phyloP scores from a whole-genome alignment of 2,797 vertebrate species.

The Coreius guichenoti region DNA sequence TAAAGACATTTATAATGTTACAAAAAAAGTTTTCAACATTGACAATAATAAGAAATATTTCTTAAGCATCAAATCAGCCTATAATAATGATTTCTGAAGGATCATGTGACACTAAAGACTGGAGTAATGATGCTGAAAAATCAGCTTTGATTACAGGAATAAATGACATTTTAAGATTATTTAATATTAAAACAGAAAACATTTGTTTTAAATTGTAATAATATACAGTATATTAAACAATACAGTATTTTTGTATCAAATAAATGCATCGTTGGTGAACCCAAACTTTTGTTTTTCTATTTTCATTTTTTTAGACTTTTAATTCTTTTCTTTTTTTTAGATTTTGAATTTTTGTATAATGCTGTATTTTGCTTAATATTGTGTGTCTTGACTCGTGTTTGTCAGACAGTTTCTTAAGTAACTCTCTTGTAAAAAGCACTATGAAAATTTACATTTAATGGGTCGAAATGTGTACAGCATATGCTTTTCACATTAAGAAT shows the following conservation, averaged over 20 bases:
- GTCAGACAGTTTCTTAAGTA: not conserved
- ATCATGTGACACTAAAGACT: too few relatives aligned
- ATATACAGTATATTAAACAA: too few relatives aligned
- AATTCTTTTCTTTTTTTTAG: not conserved
- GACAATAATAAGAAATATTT: not conserved
- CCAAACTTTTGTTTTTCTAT: not conserved
- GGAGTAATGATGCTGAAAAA: not conserved
- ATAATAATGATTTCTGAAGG: not conserved
- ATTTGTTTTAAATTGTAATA: not conserved
- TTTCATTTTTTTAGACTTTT: not conserved
- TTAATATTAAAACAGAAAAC: not conserved
- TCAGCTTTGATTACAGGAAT: not conserved
- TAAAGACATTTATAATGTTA: too few relatives aligned
- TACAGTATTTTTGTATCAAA: not conserved
- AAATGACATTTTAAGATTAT: not conserved
- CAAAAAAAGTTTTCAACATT: not conserved
- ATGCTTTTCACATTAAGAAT: not conserved
- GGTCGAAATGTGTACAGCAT: not conserved
- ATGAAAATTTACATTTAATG: not conserved
- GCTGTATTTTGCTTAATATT: not conserved
- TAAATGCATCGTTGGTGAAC: not conserved
- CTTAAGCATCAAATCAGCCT: not conserved
- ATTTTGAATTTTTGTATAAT: not conserved
- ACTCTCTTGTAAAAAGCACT: not conserved
- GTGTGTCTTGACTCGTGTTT: not conserved